These are phyloP conservation scores for Metaphire vulgaris DNA, from an alignment of 1,140 invertebrate genomes.

Conservation along the genomic window DNA sequence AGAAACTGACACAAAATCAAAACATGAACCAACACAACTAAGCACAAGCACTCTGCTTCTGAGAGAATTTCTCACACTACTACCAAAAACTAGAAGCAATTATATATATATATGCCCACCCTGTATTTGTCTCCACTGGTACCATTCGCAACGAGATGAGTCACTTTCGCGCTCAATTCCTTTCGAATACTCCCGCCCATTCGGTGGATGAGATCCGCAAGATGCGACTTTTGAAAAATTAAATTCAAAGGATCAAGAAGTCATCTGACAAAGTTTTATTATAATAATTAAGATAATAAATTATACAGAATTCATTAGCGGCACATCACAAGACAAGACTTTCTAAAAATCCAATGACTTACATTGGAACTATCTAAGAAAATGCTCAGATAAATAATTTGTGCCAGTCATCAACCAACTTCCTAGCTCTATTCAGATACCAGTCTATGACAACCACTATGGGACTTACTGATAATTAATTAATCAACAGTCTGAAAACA, in stretches of 20 bases:
- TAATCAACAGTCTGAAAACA: no score
- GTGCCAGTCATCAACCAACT: neutral
- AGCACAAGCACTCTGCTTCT: no score
- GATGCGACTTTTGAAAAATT: conserved; percentile 59
- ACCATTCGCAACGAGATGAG: conserved; percentile 81
- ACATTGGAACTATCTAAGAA: neutral
- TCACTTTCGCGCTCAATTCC: conserved; percentile 77
- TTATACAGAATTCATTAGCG: neutral
- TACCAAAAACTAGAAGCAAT: no score
- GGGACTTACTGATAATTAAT: no score
- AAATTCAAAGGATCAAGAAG: neutral
- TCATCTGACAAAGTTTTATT: neutral
- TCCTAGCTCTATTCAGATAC: no score
- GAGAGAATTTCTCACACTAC: no score
- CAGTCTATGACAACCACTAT: no score
- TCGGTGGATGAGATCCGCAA: conserved; percentile 75
- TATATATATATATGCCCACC: no score
- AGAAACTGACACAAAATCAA: no score
- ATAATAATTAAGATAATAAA: neutral
- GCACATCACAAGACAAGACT: neutral
- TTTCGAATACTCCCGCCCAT: conserved; percentile 90
- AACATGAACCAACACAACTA: no score
- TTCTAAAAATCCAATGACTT: neutral
- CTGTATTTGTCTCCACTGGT: conserved; percentile 79
- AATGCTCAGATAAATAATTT: neutral